These are phyloP conservation scores for Agrochola circellaris DNA, from an alignment of 2,888 invertebrate species.

Conservation along the genomic window DNA sequence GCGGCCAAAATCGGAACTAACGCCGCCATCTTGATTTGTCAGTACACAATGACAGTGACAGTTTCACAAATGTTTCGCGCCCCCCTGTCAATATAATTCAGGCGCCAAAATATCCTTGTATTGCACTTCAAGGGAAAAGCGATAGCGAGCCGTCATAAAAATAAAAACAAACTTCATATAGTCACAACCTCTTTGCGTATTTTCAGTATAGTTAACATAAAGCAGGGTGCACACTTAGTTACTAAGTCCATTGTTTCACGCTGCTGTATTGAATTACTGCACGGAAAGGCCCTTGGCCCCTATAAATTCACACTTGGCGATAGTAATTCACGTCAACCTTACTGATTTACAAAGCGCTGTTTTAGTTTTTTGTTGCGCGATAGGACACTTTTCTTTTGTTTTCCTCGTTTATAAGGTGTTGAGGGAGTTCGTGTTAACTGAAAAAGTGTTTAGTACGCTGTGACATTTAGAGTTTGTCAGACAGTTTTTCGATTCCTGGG, in stretches of 20 bases:
- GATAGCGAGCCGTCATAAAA: neutral
- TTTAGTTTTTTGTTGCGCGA: conserved; percentile 68
- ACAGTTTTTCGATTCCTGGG: neutral
- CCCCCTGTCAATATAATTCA: neutral
- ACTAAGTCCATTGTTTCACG: conserved; percentile 54
- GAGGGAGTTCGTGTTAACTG: neutral
- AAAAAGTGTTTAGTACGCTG: neutral
- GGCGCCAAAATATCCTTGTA: neutral
- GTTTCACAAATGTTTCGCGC: no score
- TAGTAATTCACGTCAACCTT: conserved; percentile 81
- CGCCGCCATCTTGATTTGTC: neutral
- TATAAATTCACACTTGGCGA: conserved; percentile 79
- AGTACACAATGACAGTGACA: neutral
- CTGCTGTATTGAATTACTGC: conserved; percentile 66
- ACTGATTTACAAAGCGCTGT: conserved; percentile 76
- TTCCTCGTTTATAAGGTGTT: conserved; percentile 4
- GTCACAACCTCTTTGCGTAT: conserved; percentile 13
- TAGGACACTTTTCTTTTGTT: conserved; percentile 35
- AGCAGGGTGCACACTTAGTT: conserved; percentile 36
- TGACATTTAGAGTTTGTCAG: neutral
- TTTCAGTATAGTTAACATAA: conserved; percentile 31
- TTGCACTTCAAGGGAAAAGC: neutral
- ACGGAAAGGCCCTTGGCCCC: conserved; percentile 68
- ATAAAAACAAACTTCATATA: neutral
- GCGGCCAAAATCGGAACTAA: neutral